Evolutionary conservation across 2,888 invertebrate species (phyloP).

Genomic region (Lasioglossum vierecki): DNA sequence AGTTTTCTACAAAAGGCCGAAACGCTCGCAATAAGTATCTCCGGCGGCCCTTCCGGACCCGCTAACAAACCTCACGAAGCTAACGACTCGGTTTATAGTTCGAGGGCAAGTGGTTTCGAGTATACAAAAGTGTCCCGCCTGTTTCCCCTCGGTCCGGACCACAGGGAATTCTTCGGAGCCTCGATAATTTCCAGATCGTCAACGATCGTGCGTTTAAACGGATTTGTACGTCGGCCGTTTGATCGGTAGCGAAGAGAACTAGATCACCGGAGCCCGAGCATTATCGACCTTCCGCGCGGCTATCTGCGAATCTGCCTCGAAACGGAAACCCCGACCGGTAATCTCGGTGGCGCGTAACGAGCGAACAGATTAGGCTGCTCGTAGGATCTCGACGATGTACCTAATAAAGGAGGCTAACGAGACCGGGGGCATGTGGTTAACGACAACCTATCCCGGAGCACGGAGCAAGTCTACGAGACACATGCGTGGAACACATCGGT

Average conservation of each 20-base stretch:
- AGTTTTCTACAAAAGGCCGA: slow-evolving; percentile 43
- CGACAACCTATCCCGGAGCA: slow-evolving; percentile 46
- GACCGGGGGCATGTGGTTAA: slow-evolving; percentile 76
- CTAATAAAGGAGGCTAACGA: slow-evolving; percentile 74
- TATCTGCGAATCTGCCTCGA: slow-evolving; percentile 37
- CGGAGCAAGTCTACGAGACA: slow-evolving; percentile 34
- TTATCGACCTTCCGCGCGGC: slow-evolving; percentile 24
- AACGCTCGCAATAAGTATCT: slow-evolving; percentile 44
- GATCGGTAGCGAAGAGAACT: neutral
- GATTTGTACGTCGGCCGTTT: neutral
- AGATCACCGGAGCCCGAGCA: neutral
- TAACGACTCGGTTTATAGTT: slow-evolving; percentile 62
- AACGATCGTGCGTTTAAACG: neutral
- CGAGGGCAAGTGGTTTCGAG: slow-evolving; percentile 71
- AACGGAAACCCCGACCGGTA: slow-evolving; percentile 51
- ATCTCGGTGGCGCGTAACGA: slow-evolving; percentile 63
- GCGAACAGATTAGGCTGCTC: slow-evolving; percentile 70
- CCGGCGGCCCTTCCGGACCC: slow-evolving; percentile 39
- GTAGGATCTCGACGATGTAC: slow-evolving; percentile 52
- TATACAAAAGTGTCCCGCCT: slow-evolving; percentile 79
- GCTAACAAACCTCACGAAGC: slow-evolving; percentile 74
- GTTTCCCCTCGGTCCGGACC: neutral
- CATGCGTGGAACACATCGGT: slow-evolving; percentile 43
- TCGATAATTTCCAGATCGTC: neutral
- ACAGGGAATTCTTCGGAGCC: neutral